Conservation (phyloP, 2,797 vertebrate genomes). For the Aplochiton taeniatus region DNA sequence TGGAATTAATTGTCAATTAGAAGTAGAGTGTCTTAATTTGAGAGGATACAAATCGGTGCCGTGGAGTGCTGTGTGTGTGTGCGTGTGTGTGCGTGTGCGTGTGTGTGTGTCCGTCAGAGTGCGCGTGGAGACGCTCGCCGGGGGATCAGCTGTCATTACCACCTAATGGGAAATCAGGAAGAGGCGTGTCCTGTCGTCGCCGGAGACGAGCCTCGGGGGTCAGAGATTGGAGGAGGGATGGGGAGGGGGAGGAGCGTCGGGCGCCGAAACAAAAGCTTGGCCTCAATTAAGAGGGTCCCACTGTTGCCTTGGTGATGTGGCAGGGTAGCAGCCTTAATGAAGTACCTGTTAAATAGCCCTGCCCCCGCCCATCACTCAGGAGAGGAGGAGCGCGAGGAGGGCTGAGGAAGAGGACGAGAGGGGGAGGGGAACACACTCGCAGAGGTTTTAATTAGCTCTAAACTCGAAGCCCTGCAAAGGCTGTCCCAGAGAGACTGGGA, state of each 20-base stretch:
- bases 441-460: constrained; percentile 80
- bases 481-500: constrained; percentile 67
- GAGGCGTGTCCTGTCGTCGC: constrained; percentile 69
- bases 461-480: constrained; percentile 70
- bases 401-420: constrained; percentile 24
- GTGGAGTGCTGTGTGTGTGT: constrained; percentile 59
- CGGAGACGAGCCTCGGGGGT: constrained; percentile 65
- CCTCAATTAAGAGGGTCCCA: constrained; percentile 78
- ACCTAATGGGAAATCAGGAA: constrained; percentile 79
- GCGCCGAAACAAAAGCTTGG: constrained; percentile 75
- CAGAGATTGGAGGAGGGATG: constrained; percentile 69
- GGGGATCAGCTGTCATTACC: constrained; percentile 75
- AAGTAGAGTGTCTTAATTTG: constrained; percentile 84
- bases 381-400: constrained; percentile 22
- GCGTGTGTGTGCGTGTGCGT: constrained; percentile 25
- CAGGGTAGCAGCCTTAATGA: constrained; percentile 77
- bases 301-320: constrained; percentile 77
- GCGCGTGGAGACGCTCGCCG: constrained; percentile 39
- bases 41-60: constrained; percentile 77
- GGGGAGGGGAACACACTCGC: constrained; percentile 46
- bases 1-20: constrained; percentile 89
- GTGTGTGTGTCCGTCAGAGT: constrained; percentile 19
- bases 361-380: constrained; percentile 69
- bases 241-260: constrained; percentile 64
- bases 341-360: constrained; percentile 78